Conservation (phyloP, 2,888 invertebrate genomes). For the Meta bourneti region DNA sequence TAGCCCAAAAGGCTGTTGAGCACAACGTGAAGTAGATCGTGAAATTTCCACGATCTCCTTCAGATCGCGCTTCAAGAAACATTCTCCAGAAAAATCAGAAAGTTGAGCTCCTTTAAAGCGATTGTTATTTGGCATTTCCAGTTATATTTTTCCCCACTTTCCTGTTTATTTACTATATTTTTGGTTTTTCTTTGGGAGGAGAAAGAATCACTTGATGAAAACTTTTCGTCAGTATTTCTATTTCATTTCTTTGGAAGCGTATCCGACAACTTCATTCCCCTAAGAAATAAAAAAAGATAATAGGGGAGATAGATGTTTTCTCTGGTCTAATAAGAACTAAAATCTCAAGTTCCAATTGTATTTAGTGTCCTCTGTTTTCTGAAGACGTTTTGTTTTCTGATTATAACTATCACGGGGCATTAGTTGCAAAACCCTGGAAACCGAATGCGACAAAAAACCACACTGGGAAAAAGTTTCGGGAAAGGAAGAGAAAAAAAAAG, state of each 20-base stretch:
- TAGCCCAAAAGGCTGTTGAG: neutral
- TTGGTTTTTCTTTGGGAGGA: no score
- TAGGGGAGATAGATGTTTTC: neutral
- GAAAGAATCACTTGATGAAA: neutral
- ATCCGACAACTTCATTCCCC: neutral
- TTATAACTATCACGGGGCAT: conserved; percentile 3
- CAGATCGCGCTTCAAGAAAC: neutral
- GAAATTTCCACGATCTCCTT: neutral
- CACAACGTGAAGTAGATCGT: neutral
- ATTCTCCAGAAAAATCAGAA: neutral
- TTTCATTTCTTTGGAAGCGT: neutral
- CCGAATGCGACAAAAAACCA: neutral
- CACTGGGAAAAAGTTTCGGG: neutral
- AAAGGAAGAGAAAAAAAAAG: neutral
- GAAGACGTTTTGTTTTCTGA: neutral
- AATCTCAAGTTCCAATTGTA: conserved; percentile 3
- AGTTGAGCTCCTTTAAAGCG: neutral
- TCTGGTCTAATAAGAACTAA: neutral
- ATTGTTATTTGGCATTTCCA: neutral
- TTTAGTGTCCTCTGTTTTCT: neutral
- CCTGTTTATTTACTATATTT: no score
- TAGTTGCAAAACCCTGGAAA: neutral
- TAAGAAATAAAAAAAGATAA: neutral
- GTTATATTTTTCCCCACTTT: no score
- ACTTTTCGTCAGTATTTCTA: neutral